phyloP scores from a whole-genome alignment of 2,113 vertebrate genomes.

The Phalacrocorax carbo region DNA sequence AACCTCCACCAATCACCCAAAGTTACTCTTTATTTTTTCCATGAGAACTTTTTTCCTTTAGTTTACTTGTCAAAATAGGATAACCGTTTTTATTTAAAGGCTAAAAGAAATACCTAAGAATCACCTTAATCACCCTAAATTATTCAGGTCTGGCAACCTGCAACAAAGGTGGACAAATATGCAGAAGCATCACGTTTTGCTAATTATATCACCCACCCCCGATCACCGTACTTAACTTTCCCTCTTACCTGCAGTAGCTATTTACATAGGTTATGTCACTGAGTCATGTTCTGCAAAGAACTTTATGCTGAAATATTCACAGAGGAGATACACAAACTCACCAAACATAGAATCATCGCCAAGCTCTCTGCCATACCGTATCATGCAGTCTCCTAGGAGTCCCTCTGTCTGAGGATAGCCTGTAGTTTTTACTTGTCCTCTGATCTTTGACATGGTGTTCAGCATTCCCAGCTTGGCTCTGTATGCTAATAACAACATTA shows the following conservation, averaged over 20 bases:
- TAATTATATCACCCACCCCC: neutral
- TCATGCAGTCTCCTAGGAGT: slow-evolving; percentile 91
- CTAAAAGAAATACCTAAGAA: neutral
- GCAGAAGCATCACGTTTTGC: neutral
- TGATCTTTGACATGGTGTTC: slow-evolving; percentile 92
- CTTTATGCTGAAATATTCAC: neutral
- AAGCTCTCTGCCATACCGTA: slow-evolving; percentile 88
- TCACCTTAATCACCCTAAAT: neutral
- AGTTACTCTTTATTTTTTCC: neutral
- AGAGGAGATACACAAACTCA: slow-evolving; percentile 66
- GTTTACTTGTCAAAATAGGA: neutral
- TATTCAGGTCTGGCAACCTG: neutral
- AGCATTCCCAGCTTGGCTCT: slow-evolving; percentile 93
- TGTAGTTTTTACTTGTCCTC: slow-evolving; percentile 90
- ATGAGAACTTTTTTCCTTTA: neutral
- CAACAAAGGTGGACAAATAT: neutral
- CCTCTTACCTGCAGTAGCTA: neutral
- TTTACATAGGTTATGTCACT: neutral
- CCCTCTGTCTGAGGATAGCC: slow-evolving; percentile 93
- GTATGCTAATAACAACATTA: slow-evolving; percentile 75
- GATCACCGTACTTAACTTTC: neutral
- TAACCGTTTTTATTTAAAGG: neutral
- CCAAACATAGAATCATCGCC: slow-evolving; percentile 89
- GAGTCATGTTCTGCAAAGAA: neutral
- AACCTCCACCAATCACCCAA: too few species aligned